phyloP scores from a whole-genome alignment of 2,113 vertebrate species.

The Corythoichthys intestinalis region DNA sequence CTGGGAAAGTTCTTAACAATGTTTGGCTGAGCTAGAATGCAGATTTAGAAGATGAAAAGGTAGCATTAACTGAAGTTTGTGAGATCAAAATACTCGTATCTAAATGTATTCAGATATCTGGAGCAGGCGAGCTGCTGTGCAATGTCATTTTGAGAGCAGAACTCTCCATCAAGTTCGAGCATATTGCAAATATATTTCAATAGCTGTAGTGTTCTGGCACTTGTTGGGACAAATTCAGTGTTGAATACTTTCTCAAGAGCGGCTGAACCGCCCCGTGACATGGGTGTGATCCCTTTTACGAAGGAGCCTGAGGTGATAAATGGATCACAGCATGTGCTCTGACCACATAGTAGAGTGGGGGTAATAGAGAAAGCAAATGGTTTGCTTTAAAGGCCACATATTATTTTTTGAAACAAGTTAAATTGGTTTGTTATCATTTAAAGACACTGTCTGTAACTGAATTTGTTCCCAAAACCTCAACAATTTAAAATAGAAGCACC shows the following conservation, averaged over 20 bases:
- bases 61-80: constrained; percentile 18
- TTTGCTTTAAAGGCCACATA: constrained; percentile 23
- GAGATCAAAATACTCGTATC: no score
- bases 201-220: neutral
- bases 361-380: constrained; percentile 30
- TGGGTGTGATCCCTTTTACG: constrained; percentile 6
- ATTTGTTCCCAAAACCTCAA: no score
- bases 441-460: no score
- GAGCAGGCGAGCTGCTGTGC: neutral
- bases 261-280: constrained; percentile 9
- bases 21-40: constrained; percentile 18
- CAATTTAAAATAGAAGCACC: no score
- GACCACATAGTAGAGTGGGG: constrained; percentile 30
- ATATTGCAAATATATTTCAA: neutral
- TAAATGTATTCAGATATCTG: neutral
- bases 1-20: constrained; percentile 10
- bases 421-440: no score
- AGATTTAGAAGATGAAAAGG: constrained; percentile 31
- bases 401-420: no score
- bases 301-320: constrained; percentile 44
- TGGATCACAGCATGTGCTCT: constrained; percentile 45
- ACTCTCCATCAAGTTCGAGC: neutral
- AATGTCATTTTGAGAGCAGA: neutral
- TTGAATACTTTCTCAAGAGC: constrained; percentile 8
- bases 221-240: neutral